Conservation (phyloP, 2,888 invertebrate species). For the Sinohyriopsis cumingii region DNA sequence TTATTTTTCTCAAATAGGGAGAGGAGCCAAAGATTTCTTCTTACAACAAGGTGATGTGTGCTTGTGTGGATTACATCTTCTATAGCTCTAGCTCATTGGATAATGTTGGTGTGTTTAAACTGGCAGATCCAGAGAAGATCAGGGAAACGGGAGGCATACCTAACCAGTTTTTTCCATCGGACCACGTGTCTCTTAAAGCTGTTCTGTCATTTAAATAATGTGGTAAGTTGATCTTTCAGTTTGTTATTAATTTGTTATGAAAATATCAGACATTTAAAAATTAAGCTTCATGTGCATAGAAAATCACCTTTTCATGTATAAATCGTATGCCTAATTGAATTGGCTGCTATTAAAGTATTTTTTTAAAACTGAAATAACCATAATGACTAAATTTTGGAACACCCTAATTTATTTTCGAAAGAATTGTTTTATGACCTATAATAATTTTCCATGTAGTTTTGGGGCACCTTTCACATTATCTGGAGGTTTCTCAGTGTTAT, state of each 20-base stretch:
- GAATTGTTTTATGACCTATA: no score
- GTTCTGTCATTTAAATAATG: constrained; percentile 55
- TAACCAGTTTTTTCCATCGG: constrained; percentile 64
- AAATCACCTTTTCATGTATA: no score
- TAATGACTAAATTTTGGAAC: no score
- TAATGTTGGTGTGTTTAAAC: constrained; percentile 56
- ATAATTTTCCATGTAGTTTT: no score
- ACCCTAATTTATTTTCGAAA: no score
- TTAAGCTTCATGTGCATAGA: no score
- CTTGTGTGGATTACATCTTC: constrained; percentile 66
- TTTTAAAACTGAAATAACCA: no score
- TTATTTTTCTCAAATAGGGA: constrained; percentile 43
- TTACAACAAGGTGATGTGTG: constrained; percentile 46
- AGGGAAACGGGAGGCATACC: constrained; percentile 59
- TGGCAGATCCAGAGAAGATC: constrained; percentile 42
- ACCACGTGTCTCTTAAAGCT: constrained; percentile 68
- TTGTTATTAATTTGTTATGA: constrained; percentile 3
- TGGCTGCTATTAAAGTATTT: no score
- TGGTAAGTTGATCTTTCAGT: neutral
- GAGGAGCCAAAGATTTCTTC: constrained; percentile 62
- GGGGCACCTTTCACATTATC: no score
- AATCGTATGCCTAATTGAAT: no score
- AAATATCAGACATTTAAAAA: neutral
- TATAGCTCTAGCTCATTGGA: constrained; percentile 57
- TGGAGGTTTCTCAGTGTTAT: no score